Percentiles rank a stretch among this genome's conserved stretches.
These are phyloP conservation scores for Drosophila histrio DNA, from an alignment of 2,888 invertebrate genomes.

Conservation along the genomic window DNA sequence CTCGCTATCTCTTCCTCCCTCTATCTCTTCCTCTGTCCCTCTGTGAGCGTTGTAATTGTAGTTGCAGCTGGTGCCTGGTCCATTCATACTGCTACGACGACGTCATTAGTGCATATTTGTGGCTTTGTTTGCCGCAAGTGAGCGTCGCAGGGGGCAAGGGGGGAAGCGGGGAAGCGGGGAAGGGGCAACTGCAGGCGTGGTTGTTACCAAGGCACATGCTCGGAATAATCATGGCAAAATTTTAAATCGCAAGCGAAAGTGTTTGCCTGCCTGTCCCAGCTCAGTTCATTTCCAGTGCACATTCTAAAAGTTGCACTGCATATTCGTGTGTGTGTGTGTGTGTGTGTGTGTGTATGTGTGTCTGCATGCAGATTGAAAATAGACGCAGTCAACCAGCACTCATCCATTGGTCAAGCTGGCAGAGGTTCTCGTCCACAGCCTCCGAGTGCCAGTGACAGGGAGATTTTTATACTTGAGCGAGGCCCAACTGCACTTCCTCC, in stretches of 20 bases:
- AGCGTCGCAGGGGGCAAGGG: conserved; percentile 27
- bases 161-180: background rate
- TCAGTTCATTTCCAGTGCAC: conserved; percentile 23
- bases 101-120: conserved; percentile 83
- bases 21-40: background rate
- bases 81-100: conserved; percentile 51
- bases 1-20: background rate
- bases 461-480: conserved; percentile 47
- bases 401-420: conserved; percentile 53
- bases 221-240: conserved; percentile 80
- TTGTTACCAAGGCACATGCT: conserved; percentile 65
- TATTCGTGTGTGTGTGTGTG: background rate
- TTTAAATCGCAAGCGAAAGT: conserved; percentile 80
- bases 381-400: conserved; percentile 69
- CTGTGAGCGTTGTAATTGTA: conserved; percentile 46
- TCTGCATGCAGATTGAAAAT: conserved; percentile 68
- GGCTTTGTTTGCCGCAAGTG: conserved; percentile 81
- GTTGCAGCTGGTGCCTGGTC: conserved; percentile 39
- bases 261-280: conserved; percentile 54
- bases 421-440: conserved; percentile 20
- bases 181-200: conserved; percentile 27
- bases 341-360: conserved; percentile 20
- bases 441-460: conserved; percentile 37
- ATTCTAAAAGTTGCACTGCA: conserved; percentile 35
- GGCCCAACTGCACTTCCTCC: background rate